Conservation (phyloP, 2,888 invertebrate species). For the Aporophyla nigra region DNA sequence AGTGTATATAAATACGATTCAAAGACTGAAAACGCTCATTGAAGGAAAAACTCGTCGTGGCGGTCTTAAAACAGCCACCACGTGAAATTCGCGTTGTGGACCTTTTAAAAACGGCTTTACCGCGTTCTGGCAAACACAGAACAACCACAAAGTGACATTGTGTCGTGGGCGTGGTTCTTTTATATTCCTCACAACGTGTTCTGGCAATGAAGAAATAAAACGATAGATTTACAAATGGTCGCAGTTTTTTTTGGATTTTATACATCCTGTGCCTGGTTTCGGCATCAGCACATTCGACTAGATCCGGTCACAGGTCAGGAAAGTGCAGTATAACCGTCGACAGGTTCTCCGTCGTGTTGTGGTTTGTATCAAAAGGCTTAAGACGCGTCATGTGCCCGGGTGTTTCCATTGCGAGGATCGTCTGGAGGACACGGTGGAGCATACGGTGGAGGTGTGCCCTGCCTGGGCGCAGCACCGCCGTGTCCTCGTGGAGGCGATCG, state of each 20-base stretch:
- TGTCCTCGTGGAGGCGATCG: too few species aligned
- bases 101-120: not conserved
- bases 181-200: not conserved
- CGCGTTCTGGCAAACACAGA: not conserved
- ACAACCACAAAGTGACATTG: not conserved
- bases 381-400: not conserved
- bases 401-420: too few species aligned
- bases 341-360: not conserved
- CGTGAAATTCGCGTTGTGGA: not conserved
- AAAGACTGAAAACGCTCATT: not conserved
- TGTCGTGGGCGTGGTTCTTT: not conserved
- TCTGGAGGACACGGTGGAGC: too few species aligned
- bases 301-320: too few species aligned
- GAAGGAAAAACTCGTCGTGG: not conserved
- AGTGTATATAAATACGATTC: not conserved
- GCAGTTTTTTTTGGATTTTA: not conserved
- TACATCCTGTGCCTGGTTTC: not conserved
- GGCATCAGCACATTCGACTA: not conserved
- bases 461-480: too few species aligned
- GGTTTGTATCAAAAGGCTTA: not conserved
- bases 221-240: not conserved
- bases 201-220: not conserved
- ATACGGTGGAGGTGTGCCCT: too few species aligned
- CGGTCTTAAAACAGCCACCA: not conserved
- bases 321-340: not conserved